Percentiles rank a stretch among this genome's conserved stretches.
phyloP scores from a whole-genome alignment of 1,140 invertebrate genomes.

The Dendrolimus kikuchii region DNA sequence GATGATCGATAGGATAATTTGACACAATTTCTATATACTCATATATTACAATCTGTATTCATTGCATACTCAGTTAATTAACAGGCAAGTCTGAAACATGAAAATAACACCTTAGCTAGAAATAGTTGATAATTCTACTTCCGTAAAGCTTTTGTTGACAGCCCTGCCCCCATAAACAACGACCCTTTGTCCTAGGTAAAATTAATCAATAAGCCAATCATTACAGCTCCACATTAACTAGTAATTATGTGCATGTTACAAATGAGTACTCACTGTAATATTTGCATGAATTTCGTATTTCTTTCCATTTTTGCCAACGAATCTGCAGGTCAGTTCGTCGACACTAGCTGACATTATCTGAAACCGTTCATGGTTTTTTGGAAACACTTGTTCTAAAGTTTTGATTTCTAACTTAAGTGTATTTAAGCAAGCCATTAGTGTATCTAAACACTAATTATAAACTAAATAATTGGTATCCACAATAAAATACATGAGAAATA shows the following conservation, averaged over 20 bases:
- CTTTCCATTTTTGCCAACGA: constrained; percentile 94
- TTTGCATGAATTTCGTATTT: constrained; percentile 98
- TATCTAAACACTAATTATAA: constrained; percentile 59
- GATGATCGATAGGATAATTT: constrained; percentile 54
- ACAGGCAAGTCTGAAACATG: constrained; percentile 10
- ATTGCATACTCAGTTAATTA: constrained; percentile 15
- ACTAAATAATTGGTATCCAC: constrained; percentile 55
- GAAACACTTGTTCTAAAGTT: constrained; percentile 94
- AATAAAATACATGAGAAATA: constrained; percentile 61
- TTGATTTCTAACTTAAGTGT: constrained; percentile 98
- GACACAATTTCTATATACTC: constrained; percentile 22
- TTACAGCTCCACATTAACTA: constrained; percentile 9
- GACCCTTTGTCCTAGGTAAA: constrained; percentile 61
- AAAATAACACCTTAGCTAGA: constrained; percentile 1
- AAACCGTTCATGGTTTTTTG: constrained; percentile 96
- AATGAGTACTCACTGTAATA: constrained; percentile 88
- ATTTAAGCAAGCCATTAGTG: constrained; percentile 96
- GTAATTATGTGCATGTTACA: constrained; percentile 3
- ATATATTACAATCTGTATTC: too few relatives aligned
- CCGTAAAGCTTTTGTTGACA: constrained; percentile 68
- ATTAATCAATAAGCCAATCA: constrained; percentile 58
- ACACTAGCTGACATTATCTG: constrained; percentile 97
- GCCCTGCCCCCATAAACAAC: constrained; percentile 69
- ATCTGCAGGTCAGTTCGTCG: constrained; percentile 97
- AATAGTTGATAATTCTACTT: constrained; percentile 40